Base-by-base conservation (phyloP, 1,140 invertebrate genomes). In the Homalodisca vitripennis region DNA sequence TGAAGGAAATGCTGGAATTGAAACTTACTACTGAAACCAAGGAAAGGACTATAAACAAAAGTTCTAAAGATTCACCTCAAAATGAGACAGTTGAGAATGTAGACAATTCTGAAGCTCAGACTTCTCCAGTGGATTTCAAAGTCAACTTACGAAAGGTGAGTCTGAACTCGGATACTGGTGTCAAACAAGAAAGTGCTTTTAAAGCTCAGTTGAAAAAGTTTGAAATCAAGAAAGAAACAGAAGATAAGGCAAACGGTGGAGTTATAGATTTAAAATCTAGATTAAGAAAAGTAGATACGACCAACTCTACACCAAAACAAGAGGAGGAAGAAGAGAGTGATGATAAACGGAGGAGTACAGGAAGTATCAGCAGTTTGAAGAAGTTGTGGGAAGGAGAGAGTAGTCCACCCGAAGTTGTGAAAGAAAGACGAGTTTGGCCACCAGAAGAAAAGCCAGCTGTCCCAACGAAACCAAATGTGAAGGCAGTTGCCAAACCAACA, bases 311-410 rank as follows among this genome's bases (percentile, higher is more conserved):
- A 63, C 77, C 78, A 13, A 76, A 73, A 65, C 72, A 78, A 30
- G 75, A 74, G 27, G 89, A 89, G 17, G 88, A 90, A 69, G 89
- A 89, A n/a, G 88, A 90, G 68, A 83, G 81, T 1, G 90, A 93
- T 68, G 92, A 94, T 75, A 96, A 96, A 78, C 82, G 93, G n/a
- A 88, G 91, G 62, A 95, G 93, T 78, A 95, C 93, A 32, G 93
- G 94, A 63, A 95, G 93, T 80, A 96, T 97, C 76, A 94, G 89
- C 78, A 96, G 91, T 78, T 83, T 97, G 72, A 96, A 95, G 77
- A 94, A 94, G 79, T 80, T 97, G 27, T 97, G 94, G 94, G 94
- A 95, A 80, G 87, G 88, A 47, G 81, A 83, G 60, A 76, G 71
- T 6, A 89, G 88, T 78, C 89, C 89, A 0, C 24, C 83, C 77